Evolutionary conservation across 1,140 invertebrate genomes (phyloP).

Genomic region (Drosophila orosa): DNA sequence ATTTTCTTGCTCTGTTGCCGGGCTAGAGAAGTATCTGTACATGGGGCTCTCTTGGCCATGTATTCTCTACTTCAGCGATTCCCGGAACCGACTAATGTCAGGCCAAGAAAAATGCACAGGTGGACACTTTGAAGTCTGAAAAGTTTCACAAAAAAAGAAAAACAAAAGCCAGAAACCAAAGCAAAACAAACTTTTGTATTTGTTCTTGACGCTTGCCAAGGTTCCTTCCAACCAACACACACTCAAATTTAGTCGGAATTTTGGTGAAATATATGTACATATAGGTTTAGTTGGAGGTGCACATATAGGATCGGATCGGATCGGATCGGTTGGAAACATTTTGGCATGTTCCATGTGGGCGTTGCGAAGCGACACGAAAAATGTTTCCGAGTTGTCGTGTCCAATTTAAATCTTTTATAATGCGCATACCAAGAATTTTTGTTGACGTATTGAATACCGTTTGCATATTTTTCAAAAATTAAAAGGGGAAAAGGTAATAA

Average conservation of each 20-base stretch:
- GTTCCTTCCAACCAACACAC: constrained; percentile 48
- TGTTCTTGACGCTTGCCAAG: constrained; percentile 74
- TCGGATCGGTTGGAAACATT: constrained; percentile 34
- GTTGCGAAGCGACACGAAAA: constrained; percentile 55
- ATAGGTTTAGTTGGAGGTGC: constrained; percentile 31
- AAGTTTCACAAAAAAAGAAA: constrained; percentile 36
- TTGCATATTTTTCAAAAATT: constrained; percentile 61
- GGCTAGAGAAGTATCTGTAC: constrained; percentile 26
- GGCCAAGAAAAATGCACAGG: constrained; percentile 68
- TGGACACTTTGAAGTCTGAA: constrained; percentile 63
- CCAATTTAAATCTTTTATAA: constrained; percentile 76
- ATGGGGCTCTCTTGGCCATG: constrained; percentile 20
- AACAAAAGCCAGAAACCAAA: constrained; percentile 18
- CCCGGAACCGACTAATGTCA: constrained; percentile 65
- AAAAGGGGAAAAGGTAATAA: constrained; percentile 1
- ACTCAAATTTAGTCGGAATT: constrained; percentile 67
- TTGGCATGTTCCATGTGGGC: constrained; percentile 69
- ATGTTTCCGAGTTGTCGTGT: constrained; percentile 80
- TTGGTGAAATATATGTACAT: constrained; percentile 37
- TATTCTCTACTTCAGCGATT: constrained; percentile 50
- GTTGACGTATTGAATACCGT: constrained; percentile 79
- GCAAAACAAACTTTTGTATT: constrained; percentile 64
- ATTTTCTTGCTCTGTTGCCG: not conserved
- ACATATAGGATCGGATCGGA: constrained; percentile 5
- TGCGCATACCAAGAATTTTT: constrained; percentile 78